phyloP scores from a whole-genome alignment of 2,888 invertebrate genomes.

The Barypeithes pellucidus region DNA sequence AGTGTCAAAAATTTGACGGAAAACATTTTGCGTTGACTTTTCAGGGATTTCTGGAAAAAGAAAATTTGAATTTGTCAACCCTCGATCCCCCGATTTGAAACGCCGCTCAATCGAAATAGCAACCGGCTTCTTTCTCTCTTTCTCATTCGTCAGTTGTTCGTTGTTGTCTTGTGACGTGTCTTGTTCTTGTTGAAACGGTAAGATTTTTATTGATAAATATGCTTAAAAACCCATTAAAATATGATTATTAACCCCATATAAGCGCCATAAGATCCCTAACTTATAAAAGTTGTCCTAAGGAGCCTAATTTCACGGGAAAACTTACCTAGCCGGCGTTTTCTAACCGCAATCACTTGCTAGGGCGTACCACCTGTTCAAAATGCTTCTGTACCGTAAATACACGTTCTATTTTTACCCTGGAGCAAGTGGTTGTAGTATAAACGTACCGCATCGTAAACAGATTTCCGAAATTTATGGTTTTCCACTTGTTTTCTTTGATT shows the following conservation, averaged over 20 bases:
- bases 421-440: conserved; percentile 60
- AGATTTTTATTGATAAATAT: conserved; percentile 57
- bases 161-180: conserved; percentile 69
- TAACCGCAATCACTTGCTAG: conserved; percentile 39
- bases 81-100: conserved; percentile 60
- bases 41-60: conserved; percentile 26
- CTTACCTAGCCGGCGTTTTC: conserved; percentile 37
- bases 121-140: conserved; percentile 62
- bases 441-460: conserved; percentile 31
- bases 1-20: conserved; percentile 51
- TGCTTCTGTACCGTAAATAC: conserved; percentile 32
- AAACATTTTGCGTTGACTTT: conserved; percentile 48
- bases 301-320: neutral
- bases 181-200: conserved; percentile 64
- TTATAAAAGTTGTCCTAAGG: neutral
- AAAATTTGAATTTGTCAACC: conserved; percentile 63
- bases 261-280: neutral
- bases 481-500: conserved; percentile 22
- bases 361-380: conserved; percentile 59
- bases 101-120: conserved; percentile 65
- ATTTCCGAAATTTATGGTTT: conserved; percentile 9
- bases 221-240: neutral
- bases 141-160: conserved; percentile 68
- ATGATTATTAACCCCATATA: neutral
- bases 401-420: conserved; percentile 57